Base-by-base conservation (phyloP, 2,113 vertebrate genomes). In the Dipodomys stephensi region DNA sequence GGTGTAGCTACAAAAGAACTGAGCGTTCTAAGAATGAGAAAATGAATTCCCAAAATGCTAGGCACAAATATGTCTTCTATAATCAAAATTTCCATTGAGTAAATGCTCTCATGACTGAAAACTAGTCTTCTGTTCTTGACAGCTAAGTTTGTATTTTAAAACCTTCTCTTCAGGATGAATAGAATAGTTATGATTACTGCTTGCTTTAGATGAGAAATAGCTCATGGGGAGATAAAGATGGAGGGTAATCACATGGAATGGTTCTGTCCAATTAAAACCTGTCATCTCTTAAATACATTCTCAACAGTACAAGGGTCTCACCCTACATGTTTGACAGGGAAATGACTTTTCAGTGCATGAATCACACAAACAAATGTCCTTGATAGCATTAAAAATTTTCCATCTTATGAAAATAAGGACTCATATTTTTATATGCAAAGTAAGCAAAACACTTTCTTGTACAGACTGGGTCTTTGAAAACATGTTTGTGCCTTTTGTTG, bases 21-120 rank as follows among this genome's bases (percentile, higher is more conserved):
- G 46, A 82, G 39, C n/a, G 90, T n/a, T 69, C 27, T 30, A 81
- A 77, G 32, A 82, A 57, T n/a, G 46, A 82, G 39, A 84, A 83
- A 95, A 89, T 85, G 32, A 22, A 92, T 27, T 1, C 35, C 13
- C 87, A 57, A 67, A 57, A 85, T 76, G 71, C 12, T 71, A 87
- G 44, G 39, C 15, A 27, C 32, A 94, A 91, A 91, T 87, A 72
- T n/a, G 23, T 67, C 73, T 91, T 18, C 32, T 39, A 74, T 30
- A 94, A 87, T 28, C 39, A 88, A 92, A 85, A 73, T 71, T 95
- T 95, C 62, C 49, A 64, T 9, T 62, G 49, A 77, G 71, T 77
- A 94, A 94, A 94, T 91, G 5, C 32, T 76, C n/a, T 89, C 62
- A 19, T 88, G 88, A 79, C 27, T 92, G 23, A 44, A 87, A 92